Evolutionary conservation across 2,888 invertebrate genomes (phyloP), one percentile per base, ranked within the genome.

Genomic region (Elysia crispata): DNA sequence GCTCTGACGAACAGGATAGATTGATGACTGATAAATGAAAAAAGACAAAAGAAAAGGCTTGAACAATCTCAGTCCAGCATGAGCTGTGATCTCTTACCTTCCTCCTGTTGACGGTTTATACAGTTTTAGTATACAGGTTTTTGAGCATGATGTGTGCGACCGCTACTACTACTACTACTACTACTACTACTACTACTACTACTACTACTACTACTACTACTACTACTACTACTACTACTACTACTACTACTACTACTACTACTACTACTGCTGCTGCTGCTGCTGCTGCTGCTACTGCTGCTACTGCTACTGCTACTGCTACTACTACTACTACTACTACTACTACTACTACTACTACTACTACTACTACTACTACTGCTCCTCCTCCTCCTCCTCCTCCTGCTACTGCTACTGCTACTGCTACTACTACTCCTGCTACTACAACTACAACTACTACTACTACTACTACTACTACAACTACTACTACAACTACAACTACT

Each of bases 251-350:
- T 15, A 18, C 54, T 18, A 54, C 54, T 15, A 54, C 20, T 54
- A 54, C 54, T 54, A 54, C 54, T 54, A 54, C 54, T 18, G 18
- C 20, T 13, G 18, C 54, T 15, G 18, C 54, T 18, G 18, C 54
- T 18, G 18, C 54, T 18, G 13, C 13, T 54, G 18, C 13, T 66
- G n/a, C 50, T 41, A 49, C 73, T 73, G 28, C 73, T 73, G 0
- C 76, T 76, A 25, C 57, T 62, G 30, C 30, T 76, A 49, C 76
- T 30, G 62, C 62, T 62, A 76, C 76, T 62, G 60, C 62, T 62
- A 62, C 76, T 76, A 62, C 62, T n/a, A n/a, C n/a, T n/a, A n/a
- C n/a, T n/a, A n/a, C n/a, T 49, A 76, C 67, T 67, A 76, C 64
- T 18, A 76, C 18, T n/a, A 76, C 67, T 67, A 41, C 77, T n/a